A percentile compares a stretch with the other conserved stretches of the same genome.
Conservation (phyloP, 2,113 vertebrate genomes). For the Rhodinocichla rosea region DNA sequence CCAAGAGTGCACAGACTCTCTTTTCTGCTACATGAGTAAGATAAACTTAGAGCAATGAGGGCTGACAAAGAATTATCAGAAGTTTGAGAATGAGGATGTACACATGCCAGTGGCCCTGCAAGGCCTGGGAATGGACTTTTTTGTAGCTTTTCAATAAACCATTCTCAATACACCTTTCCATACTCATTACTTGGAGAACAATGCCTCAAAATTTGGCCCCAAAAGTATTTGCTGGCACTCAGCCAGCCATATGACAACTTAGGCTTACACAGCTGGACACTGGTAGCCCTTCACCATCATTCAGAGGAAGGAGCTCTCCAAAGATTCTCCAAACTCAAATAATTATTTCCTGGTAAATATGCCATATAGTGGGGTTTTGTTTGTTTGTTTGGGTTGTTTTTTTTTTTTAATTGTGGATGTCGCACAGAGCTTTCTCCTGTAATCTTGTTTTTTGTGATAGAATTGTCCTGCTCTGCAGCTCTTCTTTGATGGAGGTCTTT, state of each 20-base stretch:
- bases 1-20: background rate
- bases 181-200: background rate
- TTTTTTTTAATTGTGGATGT: background rate
- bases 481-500: background rate
- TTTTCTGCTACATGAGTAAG: background rate
- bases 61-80: background rate
- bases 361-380: background rate
- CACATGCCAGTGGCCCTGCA: background rate
- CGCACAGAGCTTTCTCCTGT: background rate
- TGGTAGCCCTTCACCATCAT: background rate
- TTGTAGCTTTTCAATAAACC: background rate
- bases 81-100: background rate
- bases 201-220: background rate
- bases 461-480: background rate
- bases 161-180: background rate
- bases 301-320: background rate
- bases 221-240: background rate
- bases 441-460: background rate
- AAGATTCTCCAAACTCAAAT: background rate
- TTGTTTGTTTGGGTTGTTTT: background rate
- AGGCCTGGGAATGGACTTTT: background rate
- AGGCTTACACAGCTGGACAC: background rate
- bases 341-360: background rate
- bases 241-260: background rate
- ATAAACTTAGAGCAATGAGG: background rate